These are phyloP conservation scores for Lithophane semibrunnea DNA, from an alignment of 2,888 invertebrate species.

Conservation along the genomic window DNA sequence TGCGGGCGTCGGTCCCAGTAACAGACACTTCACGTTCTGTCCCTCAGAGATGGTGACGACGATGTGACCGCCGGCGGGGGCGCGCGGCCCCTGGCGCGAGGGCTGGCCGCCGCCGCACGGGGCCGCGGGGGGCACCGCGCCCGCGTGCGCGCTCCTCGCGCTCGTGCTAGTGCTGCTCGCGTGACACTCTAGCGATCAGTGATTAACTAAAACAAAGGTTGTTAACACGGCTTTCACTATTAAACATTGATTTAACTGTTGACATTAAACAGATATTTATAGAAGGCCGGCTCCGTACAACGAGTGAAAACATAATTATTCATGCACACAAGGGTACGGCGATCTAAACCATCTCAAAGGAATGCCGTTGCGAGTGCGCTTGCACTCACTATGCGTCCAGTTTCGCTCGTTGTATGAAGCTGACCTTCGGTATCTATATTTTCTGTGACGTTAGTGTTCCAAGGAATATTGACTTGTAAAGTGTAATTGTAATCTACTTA, in stretches of 20 bases:
- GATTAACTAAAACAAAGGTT: slow-evolving; percentile 57
- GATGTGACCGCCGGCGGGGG: slow-evolving; percentile 85
- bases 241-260: slow-evolving; percentile 24
- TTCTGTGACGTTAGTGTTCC: slow-evolving; percentile 38
- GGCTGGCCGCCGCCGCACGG: slow-evolving; percentile 81
- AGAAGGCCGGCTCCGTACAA: not conserved
- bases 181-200: slow-evolving; percentile 69
- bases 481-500: slow-evolving; percentile 66
- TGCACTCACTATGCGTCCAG: too few species aligned
- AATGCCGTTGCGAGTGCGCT: not conserved
- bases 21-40: not conserved
- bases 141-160: slow-evolving; percentile 60
- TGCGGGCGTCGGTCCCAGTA: not conserved
- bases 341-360: not conserved
- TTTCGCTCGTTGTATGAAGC: not conserved
- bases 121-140: slow-evolving; percentile 35
- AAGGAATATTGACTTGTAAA: slow-evolving; percentile 61
- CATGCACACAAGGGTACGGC: not conserved
- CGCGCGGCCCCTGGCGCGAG: slow-evolving; percentile 81
- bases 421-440: not conserved
- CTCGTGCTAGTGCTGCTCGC: slow-evolving; percentile 64
- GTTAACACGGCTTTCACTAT: slow-evolving; percentile 48
- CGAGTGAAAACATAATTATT: not conserved
- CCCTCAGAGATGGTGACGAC: slow-evolving; percentile 85
- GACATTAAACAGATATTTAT: not conserved